phyloP scores from a whole-genome alignment of 2,888 invertebrate genomes.

The Eurois occulta region DNA sequence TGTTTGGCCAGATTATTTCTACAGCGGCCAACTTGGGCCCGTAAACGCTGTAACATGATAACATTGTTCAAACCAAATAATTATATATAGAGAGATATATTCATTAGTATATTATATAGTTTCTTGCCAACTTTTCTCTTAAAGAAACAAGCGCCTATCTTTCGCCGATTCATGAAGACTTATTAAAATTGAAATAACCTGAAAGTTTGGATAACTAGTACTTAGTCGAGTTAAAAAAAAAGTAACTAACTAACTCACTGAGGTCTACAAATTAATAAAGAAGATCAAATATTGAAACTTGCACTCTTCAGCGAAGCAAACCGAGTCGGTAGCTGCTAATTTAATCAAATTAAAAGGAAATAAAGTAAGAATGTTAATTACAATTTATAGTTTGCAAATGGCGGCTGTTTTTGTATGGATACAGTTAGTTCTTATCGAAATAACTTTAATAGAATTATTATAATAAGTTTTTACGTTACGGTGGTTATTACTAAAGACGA shows the following conservation, averaged over 20 bases:
- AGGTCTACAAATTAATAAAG: conserved; percentile 11
- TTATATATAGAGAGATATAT: no score
- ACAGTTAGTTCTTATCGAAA: conserved; percentile 23
- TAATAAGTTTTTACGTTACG: not conserved
- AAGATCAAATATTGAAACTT: conserved; percentile 23
- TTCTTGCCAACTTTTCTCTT: no score
- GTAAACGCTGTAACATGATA: no score
- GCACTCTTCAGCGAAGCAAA: conserved; percentile 2
- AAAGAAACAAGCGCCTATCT: no score
- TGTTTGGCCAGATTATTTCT: no score
- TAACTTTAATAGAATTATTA: conserved; percentile 9
- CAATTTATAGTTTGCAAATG: conserved; percentile 37
- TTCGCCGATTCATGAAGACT: no score
- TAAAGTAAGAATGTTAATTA: conserved; percentile 33
- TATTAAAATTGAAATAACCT: no score
- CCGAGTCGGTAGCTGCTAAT: conserved; percentile 38
- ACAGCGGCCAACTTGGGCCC: no score
- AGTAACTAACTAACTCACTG: not conserved
- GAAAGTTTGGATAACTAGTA: not conserved
- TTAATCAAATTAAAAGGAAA: conserved; percentile 43
- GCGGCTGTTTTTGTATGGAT: conserved; percentile 29
- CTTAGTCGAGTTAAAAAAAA: not conserved
- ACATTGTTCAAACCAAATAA: no score
- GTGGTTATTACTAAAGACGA: not conserved
- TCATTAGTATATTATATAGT: no score